phyloP scores from a whole-genome alignment of 1,140 invertebrate species.

The Araneus ventricosus region DNA sequence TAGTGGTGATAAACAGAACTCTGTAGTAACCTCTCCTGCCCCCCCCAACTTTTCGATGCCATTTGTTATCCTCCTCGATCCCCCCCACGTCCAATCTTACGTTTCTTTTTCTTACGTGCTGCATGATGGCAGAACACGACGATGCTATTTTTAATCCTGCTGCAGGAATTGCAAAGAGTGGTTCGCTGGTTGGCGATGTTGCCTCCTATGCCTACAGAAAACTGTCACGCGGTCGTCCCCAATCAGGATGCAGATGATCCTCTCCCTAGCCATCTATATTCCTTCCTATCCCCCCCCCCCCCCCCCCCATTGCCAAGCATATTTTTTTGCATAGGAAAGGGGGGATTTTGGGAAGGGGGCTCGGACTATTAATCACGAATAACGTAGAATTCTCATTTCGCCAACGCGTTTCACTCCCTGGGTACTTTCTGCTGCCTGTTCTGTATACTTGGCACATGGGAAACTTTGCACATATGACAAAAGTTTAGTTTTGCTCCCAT shows the following conservation, averaged over 20 bases:
- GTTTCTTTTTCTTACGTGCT: conserved; percentile 38
- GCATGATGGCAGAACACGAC: conserved; percentile 34
- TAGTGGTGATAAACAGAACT: conserved; percentile 74
- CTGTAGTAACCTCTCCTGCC: conserved; percentile 4
- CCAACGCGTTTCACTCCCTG: not conserved
- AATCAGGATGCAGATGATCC: conserved; percentile 61
- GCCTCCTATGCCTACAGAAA: not conserved
- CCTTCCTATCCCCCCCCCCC: not conserved
- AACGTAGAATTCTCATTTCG: conserved; percentile 20
- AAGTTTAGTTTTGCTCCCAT: no score
- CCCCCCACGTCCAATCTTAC: conserved; percentile 42
- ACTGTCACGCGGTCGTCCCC: conserved; percentile 59
- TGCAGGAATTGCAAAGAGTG: not conserved
- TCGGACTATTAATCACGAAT: conserved; percentile 19
- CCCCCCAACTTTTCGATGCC: conserved; percentile 11
- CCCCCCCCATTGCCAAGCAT: not conserved
- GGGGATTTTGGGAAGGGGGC: not conserved
- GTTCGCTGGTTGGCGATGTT: not conserved
- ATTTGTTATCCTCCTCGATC: conserved; percentile 51
- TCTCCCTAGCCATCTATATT: conserved; percentile 21
- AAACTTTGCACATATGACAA: no score
- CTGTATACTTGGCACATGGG: no score
- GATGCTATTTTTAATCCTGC: conserved; percentile 56
- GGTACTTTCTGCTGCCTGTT: not conserved
- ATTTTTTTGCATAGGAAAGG: conserved; percentile 26